Percentiles rank a stretch among this genome's conserved stretches.
Evolutionary conservation across 2,797 vertebrate genomes (phyloP).

Genomic region (Tachyglossus aculeatus): DNA sequence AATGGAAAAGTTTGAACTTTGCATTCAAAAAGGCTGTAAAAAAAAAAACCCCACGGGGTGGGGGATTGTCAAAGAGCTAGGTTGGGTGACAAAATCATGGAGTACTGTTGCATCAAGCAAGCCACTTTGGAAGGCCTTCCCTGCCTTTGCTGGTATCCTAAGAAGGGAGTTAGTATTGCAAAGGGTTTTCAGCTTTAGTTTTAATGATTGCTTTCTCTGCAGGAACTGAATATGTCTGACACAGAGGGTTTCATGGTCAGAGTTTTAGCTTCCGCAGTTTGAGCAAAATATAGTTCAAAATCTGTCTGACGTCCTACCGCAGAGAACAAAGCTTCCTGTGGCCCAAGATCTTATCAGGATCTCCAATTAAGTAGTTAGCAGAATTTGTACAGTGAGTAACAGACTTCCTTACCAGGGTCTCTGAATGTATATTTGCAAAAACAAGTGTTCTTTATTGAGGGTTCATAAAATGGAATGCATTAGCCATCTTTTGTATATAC

Average conservation of each 20-base stretch:
- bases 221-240: slow-evolving; percentile 17
- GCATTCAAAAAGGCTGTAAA: neutral
- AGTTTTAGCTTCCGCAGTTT: slow-evolving; percentile 24
- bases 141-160: neutral
- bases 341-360: slow-evolving; percentile 27
- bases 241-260: slow-evolving; percentile 4
- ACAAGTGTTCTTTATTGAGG: slow-evolving; percentile 27
- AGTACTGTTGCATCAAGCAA: neutral
- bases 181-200: slow-evolving; percentile 1
- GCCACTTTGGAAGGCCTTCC: neutral
- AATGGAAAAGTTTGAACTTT: no score
- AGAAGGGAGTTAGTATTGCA: neutral
- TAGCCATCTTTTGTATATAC: slow-evolving; percentile 19
- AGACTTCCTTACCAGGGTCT: slow-evolving; percentile 14
- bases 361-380: slow-evolving; percentile 1
- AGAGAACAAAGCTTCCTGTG: slow-evolving; percentile 11
- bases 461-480: slow-evolving; percentile 10
- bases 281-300: neutral
- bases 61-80: neutral
- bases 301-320: neutral
- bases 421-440: slow-evolving; percentile 24
- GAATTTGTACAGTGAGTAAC: slow-evolving; percentile 16
- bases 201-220: slow-evolving; percentile 10
- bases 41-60: neutral
- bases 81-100: neutral